Base-by-base conservation (phyloP, 2,797 vertebrate genomes). In the Pipistrellus kuhlii region DNA sequence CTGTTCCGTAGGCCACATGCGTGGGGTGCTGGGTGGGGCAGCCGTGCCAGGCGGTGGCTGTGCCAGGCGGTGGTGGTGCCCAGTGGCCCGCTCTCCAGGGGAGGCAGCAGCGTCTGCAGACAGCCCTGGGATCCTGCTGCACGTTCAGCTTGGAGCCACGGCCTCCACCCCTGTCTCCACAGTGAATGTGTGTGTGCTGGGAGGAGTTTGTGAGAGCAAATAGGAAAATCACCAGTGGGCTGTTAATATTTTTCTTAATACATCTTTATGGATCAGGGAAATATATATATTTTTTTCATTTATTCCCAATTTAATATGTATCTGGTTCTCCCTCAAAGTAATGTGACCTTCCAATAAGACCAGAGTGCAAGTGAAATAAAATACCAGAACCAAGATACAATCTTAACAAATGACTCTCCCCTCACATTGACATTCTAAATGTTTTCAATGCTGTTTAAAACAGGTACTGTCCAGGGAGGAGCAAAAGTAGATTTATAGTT, bases 221-320 rank as follows among this genome's bases (percentile, higher is more conserved):
- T 18, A 75, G 38, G 15, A 71, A 83, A 41, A 23, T 72, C 7
- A 55, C 41, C 53, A 35, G 53, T 66, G n/a, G 18, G 23, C 25
- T 71, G 1, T 66, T 71, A 51, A 48, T 51, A 64, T n/a, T 66
- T 88, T 88, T 66, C 41, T 80, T 77, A 53, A 35, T 77, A 7
- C 62, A 55, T 30, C 32, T 44, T 38, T 80, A 46, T 59, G 15
- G 59, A 64, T 44, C 44, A 41, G 15, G 11, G 21, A 59, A 95
- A 95, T 78, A 73, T 53, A n/a, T 41, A 13, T 3, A 35, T 73
- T 77, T 94, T 73, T 82, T 92, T 86, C 64, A 64, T 83, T 51
- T 75, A 73, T 71, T 85, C 30, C 78, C 90, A 48, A 78, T 91
- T 94, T 69, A 83, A 27, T 91, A 38, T 32, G 17, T 51, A 44